Evolutionary conservation across 2,113 vertebrate genomes (phyloP).

Genomic region (Empidonax traillii): DNA sequence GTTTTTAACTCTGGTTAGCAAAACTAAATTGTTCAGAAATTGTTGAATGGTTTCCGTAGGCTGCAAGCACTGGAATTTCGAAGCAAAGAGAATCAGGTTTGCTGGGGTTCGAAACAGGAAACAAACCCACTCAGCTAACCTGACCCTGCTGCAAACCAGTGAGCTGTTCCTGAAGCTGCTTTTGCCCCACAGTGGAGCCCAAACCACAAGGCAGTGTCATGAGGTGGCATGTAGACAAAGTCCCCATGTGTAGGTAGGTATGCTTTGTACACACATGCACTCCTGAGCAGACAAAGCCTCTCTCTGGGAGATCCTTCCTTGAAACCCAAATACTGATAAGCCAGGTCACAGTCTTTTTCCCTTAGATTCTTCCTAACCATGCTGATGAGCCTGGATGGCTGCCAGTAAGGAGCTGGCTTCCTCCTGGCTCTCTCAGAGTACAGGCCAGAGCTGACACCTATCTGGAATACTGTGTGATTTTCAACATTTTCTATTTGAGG

Average conservation of each 20-base stretch:
- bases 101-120: neutral
- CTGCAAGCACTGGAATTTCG: rapidly evolving
- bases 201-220: neutral
- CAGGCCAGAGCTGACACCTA: neutral
- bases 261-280: neutral
- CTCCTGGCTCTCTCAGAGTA: neutral
- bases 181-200: neutral
- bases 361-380: neutral
- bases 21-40: neutral
- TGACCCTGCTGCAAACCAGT: neutral
- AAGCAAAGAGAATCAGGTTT: neutral
- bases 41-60: neutral
- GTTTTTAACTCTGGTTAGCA: neutral
- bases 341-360: neutral
- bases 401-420: neutral
- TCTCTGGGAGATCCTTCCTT: neutral
- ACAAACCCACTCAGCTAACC: neutral
- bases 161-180: neutral
- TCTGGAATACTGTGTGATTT: neutral
- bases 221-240: rapidly evolving
- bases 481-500: neutral
- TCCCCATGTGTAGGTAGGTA: rapidly evolving
- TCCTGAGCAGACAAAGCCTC: neutral
- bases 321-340: neutral
- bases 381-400: neutral